A percentile compares a stretch with the other conserved stretches of the same genome.
Evolutionary conservation across 2,888 invertebrate genomes (phyloP).

Genomic region (Phyto melanocephala): DNA sequence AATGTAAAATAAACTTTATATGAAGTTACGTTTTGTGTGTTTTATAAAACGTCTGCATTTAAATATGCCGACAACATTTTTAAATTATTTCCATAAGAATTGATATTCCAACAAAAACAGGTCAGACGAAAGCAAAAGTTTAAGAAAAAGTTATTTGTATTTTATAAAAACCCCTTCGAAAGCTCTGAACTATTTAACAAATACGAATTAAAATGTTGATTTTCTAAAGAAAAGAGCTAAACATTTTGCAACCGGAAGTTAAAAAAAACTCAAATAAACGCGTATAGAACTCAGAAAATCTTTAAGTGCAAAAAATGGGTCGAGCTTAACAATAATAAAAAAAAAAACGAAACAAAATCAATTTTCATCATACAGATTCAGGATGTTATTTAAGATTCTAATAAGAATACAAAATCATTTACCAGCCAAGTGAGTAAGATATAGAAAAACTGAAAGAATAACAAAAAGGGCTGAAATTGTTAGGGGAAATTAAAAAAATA

Average conservation of each 20-base stretch:
- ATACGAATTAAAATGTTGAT: conserved; percentile 26
- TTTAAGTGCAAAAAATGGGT: conserved; percentile 32
- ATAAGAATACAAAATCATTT: conserved; percentile 27
- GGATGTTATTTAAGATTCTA: background rate
- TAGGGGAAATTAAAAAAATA: conserved; percentile 5
- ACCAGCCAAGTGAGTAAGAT: background rate
- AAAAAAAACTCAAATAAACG: background rate
- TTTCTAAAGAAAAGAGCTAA: conserved; percentile 12
- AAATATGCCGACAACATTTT: background rate
- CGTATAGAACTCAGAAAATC: conserved; percentile 1
- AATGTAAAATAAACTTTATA: too few species aligned
- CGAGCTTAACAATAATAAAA: conserved; percentile 11
- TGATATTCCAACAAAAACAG: background rate
- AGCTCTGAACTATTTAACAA: conserved; percentile 21
- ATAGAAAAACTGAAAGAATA: background rate
- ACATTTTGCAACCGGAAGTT: conserved; percentile 33
- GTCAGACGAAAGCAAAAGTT: conserved; percentile 3
- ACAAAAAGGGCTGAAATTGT: conserved; percentile 27
- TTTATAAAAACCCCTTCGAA: background rate
- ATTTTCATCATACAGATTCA: conserved; percentile 16
- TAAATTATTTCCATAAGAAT: background rate
- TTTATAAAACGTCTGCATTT: background rate
- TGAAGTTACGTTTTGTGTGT: too few species aligned
- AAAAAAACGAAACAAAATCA: conserved; percentile 22
- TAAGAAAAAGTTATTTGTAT: conserved; percentile 4